Percentiles rank a stretch among this genome's conserved stretches.
These are phyloP conservation scores for Drosophila nigricruria DNA, from an alignment of 2,888 invertebrate genomes.

Conservation along the genomic window DNA sequence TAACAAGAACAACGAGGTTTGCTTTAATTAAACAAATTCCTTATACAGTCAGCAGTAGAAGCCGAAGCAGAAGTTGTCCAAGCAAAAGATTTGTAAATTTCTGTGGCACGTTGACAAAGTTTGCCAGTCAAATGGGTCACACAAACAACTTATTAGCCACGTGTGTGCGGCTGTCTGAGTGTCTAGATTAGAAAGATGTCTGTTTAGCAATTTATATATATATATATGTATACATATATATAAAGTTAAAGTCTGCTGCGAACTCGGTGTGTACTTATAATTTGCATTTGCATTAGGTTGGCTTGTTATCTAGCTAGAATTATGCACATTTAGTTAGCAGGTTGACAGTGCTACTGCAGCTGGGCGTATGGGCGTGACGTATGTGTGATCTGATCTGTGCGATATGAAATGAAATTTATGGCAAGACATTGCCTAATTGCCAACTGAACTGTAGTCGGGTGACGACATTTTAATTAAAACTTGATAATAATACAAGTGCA, in stretches of 20 bases:
- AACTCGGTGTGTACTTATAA: conserved; percentile 31
- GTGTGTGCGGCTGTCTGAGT: not conserved
- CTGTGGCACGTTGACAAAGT: conserved; percentile 39
- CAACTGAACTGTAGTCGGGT: conserved; percentile 49
- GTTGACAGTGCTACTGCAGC: conserved; percentile 54
- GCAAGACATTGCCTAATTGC: conserved; percentile 68
- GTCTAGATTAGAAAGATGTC: conserved; percentile 14
- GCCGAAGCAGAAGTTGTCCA: conserved; percentile 27
- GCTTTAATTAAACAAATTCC: conserved; percentile 70
- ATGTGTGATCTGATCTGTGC: conserved; percentile 36
- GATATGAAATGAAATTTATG: conserved; percentile 61
- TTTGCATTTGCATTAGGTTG: conserved; percentile 53
- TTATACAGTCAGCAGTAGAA: conserved; percentile 2
- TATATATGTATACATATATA: conserved; percentile 14
- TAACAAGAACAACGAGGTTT: conserved; percentile 29
- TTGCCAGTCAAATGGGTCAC: conserved; percentile 46
- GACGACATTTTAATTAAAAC: conserved; percentile 77
- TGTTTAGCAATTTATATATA: conserved; percentile 59
- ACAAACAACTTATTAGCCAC: conserved; percentile 18
- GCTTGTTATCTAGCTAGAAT: conserved; percentile 50
- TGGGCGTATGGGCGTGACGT: conserved; percentile 48
- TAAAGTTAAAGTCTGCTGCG: conserved; percentile 6
- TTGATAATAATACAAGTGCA: conserved; percentile 19
- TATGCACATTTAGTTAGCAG: conserved; percentile 74
- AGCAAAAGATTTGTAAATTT: conserved; percentile 46